phyloP scores from a whole-genome alignment of 2,888 invertebrate species.

The Lithophane semibrunnea region DNA sequence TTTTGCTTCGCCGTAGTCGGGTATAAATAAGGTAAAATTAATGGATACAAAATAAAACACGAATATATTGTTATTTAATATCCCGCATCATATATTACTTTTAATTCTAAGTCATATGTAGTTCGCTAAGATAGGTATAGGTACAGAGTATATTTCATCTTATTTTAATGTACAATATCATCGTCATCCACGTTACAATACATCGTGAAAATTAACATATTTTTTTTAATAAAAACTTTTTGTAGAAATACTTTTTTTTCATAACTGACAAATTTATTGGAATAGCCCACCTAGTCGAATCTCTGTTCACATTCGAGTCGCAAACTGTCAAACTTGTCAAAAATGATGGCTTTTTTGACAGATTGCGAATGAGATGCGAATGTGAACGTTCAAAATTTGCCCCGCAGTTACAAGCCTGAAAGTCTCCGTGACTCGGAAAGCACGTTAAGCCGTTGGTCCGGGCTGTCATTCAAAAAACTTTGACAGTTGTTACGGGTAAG shows the following conservation, averaged over 20 bases:
- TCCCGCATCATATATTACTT: constrained; percentile 77
- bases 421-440: background rate
- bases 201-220: constrained; percentile 47
- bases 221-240: constrained; percentile 22
- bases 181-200: constrained; percentile 57
- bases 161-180: constrained; percentile 68
- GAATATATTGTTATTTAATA: constrained; percentile 78
- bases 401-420: background rate
- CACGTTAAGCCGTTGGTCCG: too few species aligned
- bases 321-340: too few species aligned
- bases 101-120: constrained; percentile 82
- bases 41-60: constrained; percentile 76
- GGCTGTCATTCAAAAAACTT: background rate
- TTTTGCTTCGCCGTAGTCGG: too few species aligned
- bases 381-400: too few species aligned
- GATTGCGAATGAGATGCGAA: too few species aligned
- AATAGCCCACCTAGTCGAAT: background rate
- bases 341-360: too few species aligned
- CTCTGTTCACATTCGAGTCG: too few species aligned
- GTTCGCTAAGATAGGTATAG: constrained; percentile 81
- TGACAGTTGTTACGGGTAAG: background rate
- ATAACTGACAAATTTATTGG: background rate
- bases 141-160: constrained; percentile 82
- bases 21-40: too few species aligned
- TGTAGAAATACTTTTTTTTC: constrained; percentile 36